Conservation (phyloP, 2,113 vertebrate species). For the Aramus guarauna region DNA sequence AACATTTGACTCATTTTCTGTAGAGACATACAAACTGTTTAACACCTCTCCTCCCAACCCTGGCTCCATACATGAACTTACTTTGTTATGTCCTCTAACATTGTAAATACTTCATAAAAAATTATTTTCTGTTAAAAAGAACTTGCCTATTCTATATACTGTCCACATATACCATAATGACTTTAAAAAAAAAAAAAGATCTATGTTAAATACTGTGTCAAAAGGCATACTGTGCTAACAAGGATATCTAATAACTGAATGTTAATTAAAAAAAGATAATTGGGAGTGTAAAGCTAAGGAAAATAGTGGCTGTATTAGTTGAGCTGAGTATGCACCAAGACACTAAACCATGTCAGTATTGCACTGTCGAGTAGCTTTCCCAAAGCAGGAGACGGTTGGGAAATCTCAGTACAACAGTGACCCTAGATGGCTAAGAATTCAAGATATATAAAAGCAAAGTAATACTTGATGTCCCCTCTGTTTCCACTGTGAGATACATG, state of each 20-base stretch:
- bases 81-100: not conserved
- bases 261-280: not conserved
- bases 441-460: not conserved
- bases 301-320: not conserved
- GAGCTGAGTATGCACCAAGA: not conserved
- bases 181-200: not conserved
- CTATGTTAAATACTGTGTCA: not conserved
- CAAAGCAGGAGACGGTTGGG: not conserved
- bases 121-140: not conserved
- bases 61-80: not conserved
- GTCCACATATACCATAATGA: not conserved
- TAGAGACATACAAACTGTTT: not conserved
- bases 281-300: not conserved
- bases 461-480: not conserved
- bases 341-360: not conserved
- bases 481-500: not conserved
- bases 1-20: not conserved
- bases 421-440: constrained; percentile 20
- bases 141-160: not conserved
- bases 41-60: not conserved
- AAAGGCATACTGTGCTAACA: not conserved
- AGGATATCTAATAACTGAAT: not conserved
- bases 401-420: not conserved
- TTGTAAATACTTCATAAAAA: not conserved
- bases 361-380: not conserved